Evolutionary conservation across 2,888 invertebrate species (phyloP).

Genomic region (Kuschelorhynchus macadamiae): DNA sequence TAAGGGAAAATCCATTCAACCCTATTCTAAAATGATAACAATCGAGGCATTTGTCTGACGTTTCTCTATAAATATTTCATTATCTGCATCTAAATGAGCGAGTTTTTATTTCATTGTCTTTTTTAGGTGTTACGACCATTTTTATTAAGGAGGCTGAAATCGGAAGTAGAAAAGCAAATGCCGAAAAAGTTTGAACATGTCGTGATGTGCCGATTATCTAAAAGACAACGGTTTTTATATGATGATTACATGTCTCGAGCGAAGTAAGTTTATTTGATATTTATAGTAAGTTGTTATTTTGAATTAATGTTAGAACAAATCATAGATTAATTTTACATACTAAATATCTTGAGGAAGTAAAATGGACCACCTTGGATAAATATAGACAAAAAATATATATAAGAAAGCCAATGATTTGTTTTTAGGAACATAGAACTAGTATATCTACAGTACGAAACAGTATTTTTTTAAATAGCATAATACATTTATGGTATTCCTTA

Average conservation of each 20-base stretch:
- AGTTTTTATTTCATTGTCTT: no score
- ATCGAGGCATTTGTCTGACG: constrained; percentile 66
- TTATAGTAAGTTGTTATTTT: constrained; percentile 22
- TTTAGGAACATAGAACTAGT: no score
- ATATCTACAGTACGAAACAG: no score
- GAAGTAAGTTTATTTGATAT: constrained; percentile 78
- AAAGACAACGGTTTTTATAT: constrained; percentile 96
- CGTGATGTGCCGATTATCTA: constrained; percentile 92
- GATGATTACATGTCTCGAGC: constrained; percentile 99
- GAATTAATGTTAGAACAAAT: no score
- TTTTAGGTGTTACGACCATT: constrained; percentile 90
- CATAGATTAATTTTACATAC: no score
- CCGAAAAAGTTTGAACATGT: constrained; percentile 97
- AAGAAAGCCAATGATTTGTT: no score
- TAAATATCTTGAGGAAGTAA: no score
- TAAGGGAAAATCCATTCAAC: constrained; percentile 23
- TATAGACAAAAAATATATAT: no score
- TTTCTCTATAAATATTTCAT: background rate
- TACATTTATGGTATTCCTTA: no score
- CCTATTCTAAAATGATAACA: constrained; percentile 65
- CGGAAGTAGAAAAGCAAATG: constrained; percentile 97
- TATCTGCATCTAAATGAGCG: no score
- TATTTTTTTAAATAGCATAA: no score
- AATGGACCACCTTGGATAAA: no score
- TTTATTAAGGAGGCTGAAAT: constrained; percentile 90